Conservation (phyloP, 2,113 vertebrate genomes). For the Gnathonemus longibarbis region DNA sequence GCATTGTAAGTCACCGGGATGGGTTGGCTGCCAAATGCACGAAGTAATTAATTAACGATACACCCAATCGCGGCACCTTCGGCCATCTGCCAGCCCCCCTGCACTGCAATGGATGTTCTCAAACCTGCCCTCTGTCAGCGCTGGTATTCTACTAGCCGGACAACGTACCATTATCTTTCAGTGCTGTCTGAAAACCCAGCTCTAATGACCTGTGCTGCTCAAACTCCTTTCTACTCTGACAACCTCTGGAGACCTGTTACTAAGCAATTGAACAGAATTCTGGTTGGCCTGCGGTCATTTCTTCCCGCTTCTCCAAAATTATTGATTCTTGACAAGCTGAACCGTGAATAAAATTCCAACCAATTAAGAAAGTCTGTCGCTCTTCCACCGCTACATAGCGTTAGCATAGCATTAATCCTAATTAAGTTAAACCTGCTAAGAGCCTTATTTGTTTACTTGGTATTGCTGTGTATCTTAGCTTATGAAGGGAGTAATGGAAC, state of each 20-base stretch:
- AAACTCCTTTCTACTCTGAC: neutral
- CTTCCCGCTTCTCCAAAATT: neutral
- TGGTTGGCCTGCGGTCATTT: neutral
- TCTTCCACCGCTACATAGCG: neutral
- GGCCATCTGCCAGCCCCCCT: neutral
- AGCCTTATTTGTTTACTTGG: neutral
- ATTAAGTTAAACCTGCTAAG: neutral
- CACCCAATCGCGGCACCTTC: neutral
- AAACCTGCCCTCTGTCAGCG: neutral
- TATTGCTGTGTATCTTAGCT: neutral
- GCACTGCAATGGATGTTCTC: neutral
- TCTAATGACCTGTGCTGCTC: neutral
- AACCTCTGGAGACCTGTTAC: conserved; percentile 6
- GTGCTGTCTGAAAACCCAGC: neutral
- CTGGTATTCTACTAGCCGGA: neutral
- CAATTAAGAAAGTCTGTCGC: neutral
- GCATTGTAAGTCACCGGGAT: neutral
- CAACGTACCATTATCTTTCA: neutral
- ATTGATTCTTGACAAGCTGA: neutral
- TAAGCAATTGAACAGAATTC: neutral
- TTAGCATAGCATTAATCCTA: neutral
- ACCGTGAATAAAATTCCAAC: neutral
- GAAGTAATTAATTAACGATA: neutral
- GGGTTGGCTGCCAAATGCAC: neutral
- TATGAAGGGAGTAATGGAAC: neutral